These are phyloP conservation scores for Notolepis coatsorum DNA, from an alignment of 2,797 vertebrate genomes.

Conservation along the genomic window DNA sequence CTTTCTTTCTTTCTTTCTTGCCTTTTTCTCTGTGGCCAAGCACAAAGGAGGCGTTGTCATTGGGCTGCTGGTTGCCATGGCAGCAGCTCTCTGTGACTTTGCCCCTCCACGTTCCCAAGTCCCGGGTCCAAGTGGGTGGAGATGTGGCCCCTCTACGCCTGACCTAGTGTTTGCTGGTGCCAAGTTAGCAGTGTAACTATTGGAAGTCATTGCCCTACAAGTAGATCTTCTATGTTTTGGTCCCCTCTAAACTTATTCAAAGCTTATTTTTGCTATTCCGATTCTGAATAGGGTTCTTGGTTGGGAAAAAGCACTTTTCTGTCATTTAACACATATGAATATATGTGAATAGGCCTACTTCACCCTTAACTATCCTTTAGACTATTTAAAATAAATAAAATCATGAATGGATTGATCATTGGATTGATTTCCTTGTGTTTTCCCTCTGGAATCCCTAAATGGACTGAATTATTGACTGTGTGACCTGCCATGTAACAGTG, in stretches of 20 bases:
- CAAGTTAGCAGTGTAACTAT: conserved; percentile 28
- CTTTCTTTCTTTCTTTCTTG: conserved; percentile 36
- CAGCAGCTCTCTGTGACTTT: conserved; percentile 46
- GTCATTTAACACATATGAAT: too few species aligned
- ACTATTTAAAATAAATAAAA: too few species aligned
- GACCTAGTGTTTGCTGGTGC: conserved; percentile 18
- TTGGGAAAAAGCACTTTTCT: too few species aligned
- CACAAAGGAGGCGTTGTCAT: conserved; percentile 79
- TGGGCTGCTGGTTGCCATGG: conserved; percentile 70
- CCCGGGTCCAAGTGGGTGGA: conserved; percentile 72
- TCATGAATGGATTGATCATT: neutral
- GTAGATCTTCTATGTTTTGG: conserved; percentile 27
- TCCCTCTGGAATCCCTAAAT: neutral
- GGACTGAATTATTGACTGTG: conserved; percentile 5
- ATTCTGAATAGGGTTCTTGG: neutral
- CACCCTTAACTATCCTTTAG: neutral
- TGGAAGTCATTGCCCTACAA: neutral
- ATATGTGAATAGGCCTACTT: too few species aligned
- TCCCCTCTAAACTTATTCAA: too few species aligned
- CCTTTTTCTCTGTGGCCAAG: conserved; percentile 66
- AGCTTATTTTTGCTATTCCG: too few species aligned
- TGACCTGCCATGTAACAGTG: too few species aligned
- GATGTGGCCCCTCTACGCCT: conserved; percentile 45
- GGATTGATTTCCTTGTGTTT: conserved; percentile 9
- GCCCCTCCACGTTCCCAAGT: conserved; percentile 66